phyloP scores from a whole-genome alignment of 2,888 invertebrate genomes.

The Eudemis profundana region DNA sequence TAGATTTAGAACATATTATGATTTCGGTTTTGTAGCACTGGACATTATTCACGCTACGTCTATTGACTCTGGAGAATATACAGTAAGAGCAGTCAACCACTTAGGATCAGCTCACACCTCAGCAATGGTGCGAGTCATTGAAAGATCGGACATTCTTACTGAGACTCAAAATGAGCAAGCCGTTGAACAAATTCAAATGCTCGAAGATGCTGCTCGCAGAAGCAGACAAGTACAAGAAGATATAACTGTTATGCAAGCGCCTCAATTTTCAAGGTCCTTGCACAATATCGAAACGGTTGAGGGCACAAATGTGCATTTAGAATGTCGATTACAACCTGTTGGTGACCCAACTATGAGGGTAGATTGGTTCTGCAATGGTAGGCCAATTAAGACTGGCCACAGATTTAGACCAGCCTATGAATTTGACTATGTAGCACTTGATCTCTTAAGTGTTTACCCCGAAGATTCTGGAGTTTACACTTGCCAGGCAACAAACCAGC shows the following conservation, averaged over 20 bases:
- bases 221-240: slow-evolving; percentile 91
- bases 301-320: slow-evolving; percentile 96
- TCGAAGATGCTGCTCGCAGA: slow-evolving; percentile 92
- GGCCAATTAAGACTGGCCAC: slow-evolving; percentile 95
- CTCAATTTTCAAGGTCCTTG: slow-evolving; percentile 93
- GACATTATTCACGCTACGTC: slow-evolving; percentile 97
- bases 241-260: slow-evolving; percentile 92
- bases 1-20: slow-evolving; percentile 97
- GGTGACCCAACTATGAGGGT: slow-evolving; percentile 96
- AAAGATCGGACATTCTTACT: slow-evolving; percentile 92
- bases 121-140: slow-evolving; percentile 94
- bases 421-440: slow-evolving; percentile 98
- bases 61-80: slow-evolving; percentile 98
- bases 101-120: slow-evolving; percentile 96
- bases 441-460: slow-evolving; percentile 98
- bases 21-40: slow-evolving; percentile 98
- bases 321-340: slow-evolving; percentile 95
- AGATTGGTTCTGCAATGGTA: slow-evolving; percentile 98
- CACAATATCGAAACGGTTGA: slow-evolving; percentile 96
- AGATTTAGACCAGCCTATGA: slow-evolving; percentile 98
- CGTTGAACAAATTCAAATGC: slow-evolving; percentile 94
- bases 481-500: slow-evolving; percentile 96
- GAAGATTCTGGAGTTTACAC: slow-evolving; percentile 98
- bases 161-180: slow-evolving; percentile 97
- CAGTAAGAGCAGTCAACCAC: slow-evolving; percentile 96